phyloP scores from a whole-genome alignment of 2,888 invertebrate species.

The Agrochola litura region DNA sequence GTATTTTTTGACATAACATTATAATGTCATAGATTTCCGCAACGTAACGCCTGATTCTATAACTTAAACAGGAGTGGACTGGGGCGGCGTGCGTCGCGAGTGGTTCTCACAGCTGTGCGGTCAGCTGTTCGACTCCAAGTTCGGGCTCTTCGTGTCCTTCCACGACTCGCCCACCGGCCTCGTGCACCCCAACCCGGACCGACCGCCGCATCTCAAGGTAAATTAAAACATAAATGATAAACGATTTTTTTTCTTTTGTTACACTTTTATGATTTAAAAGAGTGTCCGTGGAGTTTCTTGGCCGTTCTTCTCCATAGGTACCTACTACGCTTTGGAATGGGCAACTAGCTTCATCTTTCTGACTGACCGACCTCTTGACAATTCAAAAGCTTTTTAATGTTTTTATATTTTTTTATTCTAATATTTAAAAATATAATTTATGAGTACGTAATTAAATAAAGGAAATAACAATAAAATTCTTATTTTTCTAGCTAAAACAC shows the following conservation, averaged over 20 bases:
- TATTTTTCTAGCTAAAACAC: constrained; percentile 92
- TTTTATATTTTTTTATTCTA: too few relatives aligned
- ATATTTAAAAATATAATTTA: too few relatives aligned
- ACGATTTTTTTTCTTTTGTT: too few relatives aligned
- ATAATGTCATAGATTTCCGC: rapidly evolving
- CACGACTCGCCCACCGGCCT: constrained; percentile 95
- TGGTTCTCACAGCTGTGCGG: constrained; percentile 98
- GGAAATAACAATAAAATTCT: too few relatives aligned
- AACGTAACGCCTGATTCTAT: background rate
- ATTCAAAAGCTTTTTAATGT: too few relatives aligned
- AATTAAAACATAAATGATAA: background rate
- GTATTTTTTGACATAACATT: background rate
- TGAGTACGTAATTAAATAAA: too few relatives aligned
- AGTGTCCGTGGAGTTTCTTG: too few relatives aligned
- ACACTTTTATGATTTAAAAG: too few relatives aligned
- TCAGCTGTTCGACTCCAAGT: constrained; percentile 95
- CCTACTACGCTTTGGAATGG: too few relatives aligned
- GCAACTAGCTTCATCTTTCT: too few relatives aligned
- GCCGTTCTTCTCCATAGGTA: too few relatives aligned
- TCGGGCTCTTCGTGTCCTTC: constrained; percentile 96
- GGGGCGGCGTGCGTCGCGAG: constrained; percentile 98
- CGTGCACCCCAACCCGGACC: constrained; percentile 22
- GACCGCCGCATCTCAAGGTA: constrained; percentile 24
- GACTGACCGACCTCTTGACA: too few relatives aligned
- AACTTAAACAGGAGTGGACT: constrained; percentile 95